Percentiles rank a stretch among this genome's conserved stretches.
Evolutionary conservation across 37 sponge, comb jelly and placozoan genomes (phyloP).

Genomic region (Haliclona indistincta): DNA sequence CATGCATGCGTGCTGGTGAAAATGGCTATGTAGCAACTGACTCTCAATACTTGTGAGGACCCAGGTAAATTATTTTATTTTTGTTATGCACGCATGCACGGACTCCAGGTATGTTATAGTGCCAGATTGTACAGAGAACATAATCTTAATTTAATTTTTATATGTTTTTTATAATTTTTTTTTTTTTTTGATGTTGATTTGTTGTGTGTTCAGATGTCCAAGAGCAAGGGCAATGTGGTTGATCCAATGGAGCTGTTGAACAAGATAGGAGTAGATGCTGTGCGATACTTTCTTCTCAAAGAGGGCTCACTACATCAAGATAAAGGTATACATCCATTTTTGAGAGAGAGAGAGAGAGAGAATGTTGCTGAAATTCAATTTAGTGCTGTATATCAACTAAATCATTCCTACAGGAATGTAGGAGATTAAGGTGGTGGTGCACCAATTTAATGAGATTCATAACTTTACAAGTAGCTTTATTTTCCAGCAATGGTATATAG

Average conservation of each 20-base stretch:
- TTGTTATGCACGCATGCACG: too few species aligned
- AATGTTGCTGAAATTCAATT: not conserved
- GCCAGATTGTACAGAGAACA: too few species aligned
- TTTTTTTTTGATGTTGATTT: not conserved
- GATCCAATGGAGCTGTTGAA: constrained; percentile 54
- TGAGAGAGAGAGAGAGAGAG: not conserved
- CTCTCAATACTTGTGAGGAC: too few species aligned
- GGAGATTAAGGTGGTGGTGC: too few species aligned
- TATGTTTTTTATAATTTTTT: too few species aligned
- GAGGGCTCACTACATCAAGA: constrained; percentile 76
- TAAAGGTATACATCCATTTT: constrained; percentile 48
- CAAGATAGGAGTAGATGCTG: constrained; percentile 52
- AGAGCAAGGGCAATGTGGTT: constrained; percentile 84
- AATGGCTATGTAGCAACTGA: too few species aligned
- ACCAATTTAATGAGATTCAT: too few species aligned
- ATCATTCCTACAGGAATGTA: not conserved
- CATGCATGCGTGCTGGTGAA: too few species aligned
- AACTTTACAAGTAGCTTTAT: not conserved
- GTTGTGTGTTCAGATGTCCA: constrained; percentile 71
- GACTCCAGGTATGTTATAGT: too few species aligned
- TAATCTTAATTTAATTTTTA: too few species aligned
- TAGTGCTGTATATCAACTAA: not conserved
- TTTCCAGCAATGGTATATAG: not conserved
- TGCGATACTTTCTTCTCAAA: constrained; percentile 82
- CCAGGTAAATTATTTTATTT: too few species aligned